These are phyloP conservation scores for Pristionchus mayeri DNA, from an alignment of 2,888 invertebrate species.

Conservation along the genomic window DNA sequence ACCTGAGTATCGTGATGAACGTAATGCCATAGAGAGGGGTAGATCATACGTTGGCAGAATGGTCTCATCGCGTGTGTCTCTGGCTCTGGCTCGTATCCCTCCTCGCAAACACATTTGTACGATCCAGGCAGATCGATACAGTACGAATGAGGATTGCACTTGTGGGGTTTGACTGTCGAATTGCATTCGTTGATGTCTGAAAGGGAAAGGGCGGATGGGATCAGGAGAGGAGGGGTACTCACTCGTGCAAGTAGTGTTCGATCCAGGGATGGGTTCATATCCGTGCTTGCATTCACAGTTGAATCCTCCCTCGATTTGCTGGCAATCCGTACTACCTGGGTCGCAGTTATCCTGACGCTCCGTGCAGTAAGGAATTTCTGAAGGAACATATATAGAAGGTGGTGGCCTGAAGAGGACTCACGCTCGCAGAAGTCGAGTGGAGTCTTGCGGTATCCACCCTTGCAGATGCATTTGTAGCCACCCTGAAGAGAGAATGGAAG, in stretches of 20 bases:
- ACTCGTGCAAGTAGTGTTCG: constrained; percentile 58
- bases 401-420: too few relatives aligned
- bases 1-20: not conserved
- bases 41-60: constrained; percentile 32
- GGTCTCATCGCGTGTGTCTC: constrained; percentile 41
- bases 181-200: constrained; percentile 45
- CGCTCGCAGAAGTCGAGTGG: not conserved
- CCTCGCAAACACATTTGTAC: constrained; percentile 41
- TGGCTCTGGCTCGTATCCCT: constrained; percentile 40
- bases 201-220: not conserved
- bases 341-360: not conserved
- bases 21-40: not conserved
- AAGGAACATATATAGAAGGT: too few relatives aligned
- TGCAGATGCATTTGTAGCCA: not conserved
- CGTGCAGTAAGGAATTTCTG: constrained; percentile 33
- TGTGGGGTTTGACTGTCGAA: constrained; percentile 34
- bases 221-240: not conserved
- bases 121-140: constrained; percentile 32
- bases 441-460: not conserved
- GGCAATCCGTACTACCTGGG: not conserved
- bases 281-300: constrained; percentile 80
- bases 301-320: constrained; percentile 48
- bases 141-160: constrained; percentile 5
- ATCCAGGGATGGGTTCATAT: constrained; percentile 74
- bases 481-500: not conserved